These are phyloP conservation scores for Scomber japonicus DNA, from an alignment of 2,113 vertebrate species.

Conservation along the genomic window DNA sequence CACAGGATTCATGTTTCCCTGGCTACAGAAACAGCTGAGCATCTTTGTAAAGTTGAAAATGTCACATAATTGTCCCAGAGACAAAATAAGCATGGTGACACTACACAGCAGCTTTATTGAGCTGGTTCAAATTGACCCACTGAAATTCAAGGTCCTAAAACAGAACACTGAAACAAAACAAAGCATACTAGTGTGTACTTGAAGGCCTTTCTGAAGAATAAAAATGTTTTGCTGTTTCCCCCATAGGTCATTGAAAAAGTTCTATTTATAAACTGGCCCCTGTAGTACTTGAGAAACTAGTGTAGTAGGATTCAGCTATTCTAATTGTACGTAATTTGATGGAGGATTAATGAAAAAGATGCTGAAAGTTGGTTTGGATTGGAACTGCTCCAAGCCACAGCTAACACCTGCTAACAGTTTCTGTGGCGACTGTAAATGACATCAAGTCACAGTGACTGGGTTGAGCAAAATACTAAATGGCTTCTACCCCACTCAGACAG, in stretches of 20 bases:
- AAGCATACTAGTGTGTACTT: background rate
- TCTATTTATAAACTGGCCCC: background rate
- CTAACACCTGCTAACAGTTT: background rate
- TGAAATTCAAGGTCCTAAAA: background rate
- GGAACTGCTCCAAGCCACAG: slow-evolving; percentile 1
- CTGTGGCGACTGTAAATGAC: background rate
- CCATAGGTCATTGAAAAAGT: background rate
- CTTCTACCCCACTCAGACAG: background rate
- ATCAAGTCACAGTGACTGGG: background rate
- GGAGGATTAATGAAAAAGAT: background rate
- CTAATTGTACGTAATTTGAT: background rate
- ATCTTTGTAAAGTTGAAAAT: background rate
- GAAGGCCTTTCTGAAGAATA: background rate
- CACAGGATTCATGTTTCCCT: background rate
- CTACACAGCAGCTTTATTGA: background rate
- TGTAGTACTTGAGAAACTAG: background rate
- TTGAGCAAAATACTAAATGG: background rate
- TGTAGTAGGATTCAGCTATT: background rate
- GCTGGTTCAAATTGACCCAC: too few relatives aligned
- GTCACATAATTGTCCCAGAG: background rate
- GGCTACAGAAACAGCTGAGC: background rate
- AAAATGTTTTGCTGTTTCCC: background rate
- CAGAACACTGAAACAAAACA: background rate
- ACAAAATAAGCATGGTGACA: background rate
- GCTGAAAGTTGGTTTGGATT: background rate